These are phyloP conservation scores for Sphaerophoria taeniata DNA, from an alignment of 2,888 invertebrate genomes.

Conservation along the genomic window DNA sequence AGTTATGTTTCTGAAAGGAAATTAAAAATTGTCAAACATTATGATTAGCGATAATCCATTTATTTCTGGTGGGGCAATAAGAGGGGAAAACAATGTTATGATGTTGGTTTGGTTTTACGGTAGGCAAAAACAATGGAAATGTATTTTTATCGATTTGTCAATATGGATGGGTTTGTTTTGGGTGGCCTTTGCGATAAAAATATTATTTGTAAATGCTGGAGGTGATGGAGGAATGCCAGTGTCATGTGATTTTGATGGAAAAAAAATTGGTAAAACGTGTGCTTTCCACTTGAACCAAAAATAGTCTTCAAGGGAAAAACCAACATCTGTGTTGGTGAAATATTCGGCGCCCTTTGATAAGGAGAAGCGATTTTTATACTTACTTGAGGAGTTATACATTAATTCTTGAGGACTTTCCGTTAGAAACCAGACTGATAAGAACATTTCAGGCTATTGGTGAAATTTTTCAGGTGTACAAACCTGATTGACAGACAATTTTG, in stretches of 20 bases:
- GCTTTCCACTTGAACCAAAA: constrained; percentile 5
- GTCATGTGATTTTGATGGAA: background rate
- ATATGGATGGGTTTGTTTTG: background rate
- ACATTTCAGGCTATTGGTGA: too few relatives aligned
- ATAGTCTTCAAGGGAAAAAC: background rate
- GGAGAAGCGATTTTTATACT: too few relatives aligned
- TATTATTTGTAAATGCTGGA: constrained; percentile 17
- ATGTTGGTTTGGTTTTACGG: background rate
- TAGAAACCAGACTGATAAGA: too few relatives aligned
- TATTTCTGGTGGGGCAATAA: background rate
- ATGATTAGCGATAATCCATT: constrained; percentile 44
- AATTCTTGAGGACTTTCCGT: too few relatives aligned
- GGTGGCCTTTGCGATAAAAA: constrained; percentile 9
- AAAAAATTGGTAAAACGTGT: constrained; percentile 5
- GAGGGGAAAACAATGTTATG: background rate
- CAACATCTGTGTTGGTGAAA: background rate
- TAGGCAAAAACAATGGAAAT: background rate
- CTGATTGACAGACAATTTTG: too few relatives aligned
- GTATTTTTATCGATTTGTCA: constrained; percentile 9
- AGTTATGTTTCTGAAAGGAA: constrained; percentile 38
- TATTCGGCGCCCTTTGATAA: background rate
- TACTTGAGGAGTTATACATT: too few relatives aligned
- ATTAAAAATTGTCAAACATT: constrained; percentile 41
- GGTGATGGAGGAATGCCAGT: constrained; percentile 11
- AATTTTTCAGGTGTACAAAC: too few relatives aligned